A percentile compares a stretch with the other conserved stretches of the same genome.
Conservation (phyloP, 2,888 invertebrate genomes). For the Anoplius nigerrimus region DNA sequence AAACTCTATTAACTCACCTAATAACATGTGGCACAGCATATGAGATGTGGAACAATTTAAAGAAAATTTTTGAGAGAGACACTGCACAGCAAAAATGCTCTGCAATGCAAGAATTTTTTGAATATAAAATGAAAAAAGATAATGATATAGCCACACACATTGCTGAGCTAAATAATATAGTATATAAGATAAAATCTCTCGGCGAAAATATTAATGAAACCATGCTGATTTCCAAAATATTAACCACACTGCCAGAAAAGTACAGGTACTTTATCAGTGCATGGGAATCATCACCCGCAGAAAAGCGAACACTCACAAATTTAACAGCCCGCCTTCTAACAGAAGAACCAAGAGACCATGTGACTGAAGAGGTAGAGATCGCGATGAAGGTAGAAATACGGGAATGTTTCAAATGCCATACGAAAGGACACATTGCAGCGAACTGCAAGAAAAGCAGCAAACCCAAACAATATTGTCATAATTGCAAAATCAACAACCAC, state of each 20-base stretch:
- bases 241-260: conserved; percentile 5
- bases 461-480: background rate
- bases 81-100: conserved; percentile 6
- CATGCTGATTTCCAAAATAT: conserved; percentile 1
- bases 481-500: background rate
- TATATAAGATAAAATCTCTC: background rate
- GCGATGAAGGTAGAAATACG: conserved; percentile 4
- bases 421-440: background rate
- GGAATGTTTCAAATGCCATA: conserved; percentile 1
- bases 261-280: conserved; percentile 3
- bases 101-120: conserved; percentile 10
- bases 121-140: conserved; percentile 7
- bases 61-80: conserved; percentile 5
- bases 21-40: background rate
- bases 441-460: conserved; percentile 3
- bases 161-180: conserved; percentile 7
- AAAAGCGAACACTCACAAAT: background rate
- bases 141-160: conserved; percentile 8
- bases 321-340: background rate
- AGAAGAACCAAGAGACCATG: background rate
- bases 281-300: conserved; percentile 5
- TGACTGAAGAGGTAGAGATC: background rate
- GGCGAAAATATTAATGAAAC: conserved; percentile 1
- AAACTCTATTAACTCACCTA: background rate
- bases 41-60: background rate